Conservation (phyloP, 2,797 vertebrate genomes). For the Rallus crepitans region DNA sequence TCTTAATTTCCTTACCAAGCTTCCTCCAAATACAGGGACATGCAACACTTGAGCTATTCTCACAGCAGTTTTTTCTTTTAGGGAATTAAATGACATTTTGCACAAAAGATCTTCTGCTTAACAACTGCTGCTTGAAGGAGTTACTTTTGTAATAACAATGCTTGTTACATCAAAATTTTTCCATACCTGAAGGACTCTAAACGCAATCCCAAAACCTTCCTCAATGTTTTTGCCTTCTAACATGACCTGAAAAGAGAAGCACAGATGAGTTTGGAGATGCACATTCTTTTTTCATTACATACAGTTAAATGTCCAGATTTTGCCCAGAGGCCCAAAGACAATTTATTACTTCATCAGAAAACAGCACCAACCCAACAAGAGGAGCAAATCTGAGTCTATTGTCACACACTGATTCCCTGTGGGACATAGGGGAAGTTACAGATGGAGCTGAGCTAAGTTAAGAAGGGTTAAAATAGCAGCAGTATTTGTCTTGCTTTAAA, state of each 20-base stretch:
- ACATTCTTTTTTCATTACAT: background rate
- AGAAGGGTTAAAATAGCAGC: background rate
- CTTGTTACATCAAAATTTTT: background rate
- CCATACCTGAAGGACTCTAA: conserved; percentile 94
- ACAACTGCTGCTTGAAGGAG: background rate
- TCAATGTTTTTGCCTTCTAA: conserved; percentile 97
- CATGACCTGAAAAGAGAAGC: conserved; percentile 87
- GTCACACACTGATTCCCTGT: background rate
- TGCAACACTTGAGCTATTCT: background rate
- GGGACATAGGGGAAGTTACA: background rate
- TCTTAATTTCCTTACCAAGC: background rate
- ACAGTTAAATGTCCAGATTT: background rate
- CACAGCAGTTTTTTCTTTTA: background rate
- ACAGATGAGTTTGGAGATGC: background rate
- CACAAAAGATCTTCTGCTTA: background rate
- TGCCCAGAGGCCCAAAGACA: background rate
- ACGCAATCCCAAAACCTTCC: conserved; percentile 97
- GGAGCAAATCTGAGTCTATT: background rate
- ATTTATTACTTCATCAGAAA: background rate
- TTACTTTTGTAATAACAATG: background rate
- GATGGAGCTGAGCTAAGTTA: background rate
- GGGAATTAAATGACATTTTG: background rate
- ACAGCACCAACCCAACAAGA: background rate
- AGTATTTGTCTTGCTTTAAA: background rate
- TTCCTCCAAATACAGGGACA: background rate